Conservation (phyloP, 2,888 invertebrate species). For the Tromatobia lineatoria region DNA sequence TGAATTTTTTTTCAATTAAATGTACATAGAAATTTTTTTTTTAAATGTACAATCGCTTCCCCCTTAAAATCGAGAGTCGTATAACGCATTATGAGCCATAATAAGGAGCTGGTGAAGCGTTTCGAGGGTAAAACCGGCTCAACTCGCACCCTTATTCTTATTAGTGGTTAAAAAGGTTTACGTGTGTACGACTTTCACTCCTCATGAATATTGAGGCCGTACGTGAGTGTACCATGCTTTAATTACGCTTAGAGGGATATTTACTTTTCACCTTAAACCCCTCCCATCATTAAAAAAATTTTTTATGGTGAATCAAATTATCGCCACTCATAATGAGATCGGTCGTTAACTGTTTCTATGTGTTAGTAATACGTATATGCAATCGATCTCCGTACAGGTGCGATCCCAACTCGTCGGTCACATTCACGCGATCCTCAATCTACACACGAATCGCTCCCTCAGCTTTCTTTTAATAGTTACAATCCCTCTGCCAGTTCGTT, state of each 20-base stretch:
- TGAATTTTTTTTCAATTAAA: no score
- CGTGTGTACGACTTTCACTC: constrained; percentile 46
- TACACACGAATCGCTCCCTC: constrained; percentile 34
- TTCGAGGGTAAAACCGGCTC: constrained; percentile 37
- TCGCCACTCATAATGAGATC: constrained; percentile 36
- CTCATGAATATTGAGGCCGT: constrained; percentile 67
- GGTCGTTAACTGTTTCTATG: constrained; percentile 32
- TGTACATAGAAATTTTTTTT: no score
- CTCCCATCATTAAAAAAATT: constrained; percentile 8
- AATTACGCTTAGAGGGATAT: constrained; percentile 59
- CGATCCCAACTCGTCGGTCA: constrained; percentile 42
- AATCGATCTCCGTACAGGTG: constrained; percentile 42
- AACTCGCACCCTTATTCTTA: constrained; percentile 36
- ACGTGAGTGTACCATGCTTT: constrained; percentile 59
- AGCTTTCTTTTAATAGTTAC: constrained; percentile 38
- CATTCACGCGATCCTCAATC: constrained; percentile 46
- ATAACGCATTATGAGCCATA: constrained; percentile 26
- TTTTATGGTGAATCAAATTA: constrained; percentile 43
- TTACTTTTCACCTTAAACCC: constrained; percentile 44
- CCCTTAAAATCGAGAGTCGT: constrained; percentile 4
- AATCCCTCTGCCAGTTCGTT: constrained; percentile 37
- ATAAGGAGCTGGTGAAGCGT: constrained; percentile 1
- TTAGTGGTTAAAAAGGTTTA: neutral
- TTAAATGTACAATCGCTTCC: no score
- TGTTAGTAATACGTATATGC: constrained; percentile 12